A percentile compares a stretch with the other conserved stretches of the same genome.
phyloP scores from a whole-genome alignment of 2,888 invertebrate species.

The Lasius platythorax region DNA sequence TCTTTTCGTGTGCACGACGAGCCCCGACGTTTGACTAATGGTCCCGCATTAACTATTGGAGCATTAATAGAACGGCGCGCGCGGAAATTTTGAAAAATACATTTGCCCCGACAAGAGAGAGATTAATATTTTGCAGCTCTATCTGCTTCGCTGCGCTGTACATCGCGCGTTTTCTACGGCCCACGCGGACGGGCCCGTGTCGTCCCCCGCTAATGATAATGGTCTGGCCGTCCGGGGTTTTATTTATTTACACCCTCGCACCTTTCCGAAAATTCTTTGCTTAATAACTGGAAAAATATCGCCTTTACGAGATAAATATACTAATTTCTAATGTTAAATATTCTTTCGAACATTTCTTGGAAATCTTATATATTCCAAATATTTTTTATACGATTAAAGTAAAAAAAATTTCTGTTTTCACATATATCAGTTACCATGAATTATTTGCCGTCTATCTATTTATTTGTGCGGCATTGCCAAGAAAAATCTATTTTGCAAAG shows the following conservation, averaged over 20 bases:
- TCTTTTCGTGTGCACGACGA: conserved; percentile 84
- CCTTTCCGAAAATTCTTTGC: conserved; percentile 22
- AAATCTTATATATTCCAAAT: background rate
- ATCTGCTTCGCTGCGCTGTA: conserved; percentile 74
- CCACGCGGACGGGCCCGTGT: conserved; percentile 47
- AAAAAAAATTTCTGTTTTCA: background rate
- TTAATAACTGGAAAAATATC: conserved; percentile 22
- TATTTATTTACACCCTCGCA: conserved; percentile 54
- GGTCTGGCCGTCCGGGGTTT: conserved; percentile 65
- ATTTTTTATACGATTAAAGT: background rate
- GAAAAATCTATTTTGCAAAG: background rate
- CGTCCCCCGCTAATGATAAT: conserved; percentile 78
- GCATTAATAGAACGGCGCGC: conserved; percentile 84
- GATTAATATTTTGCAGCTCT: conserved; percentile 84
- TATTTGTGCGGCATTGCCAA: background rate
- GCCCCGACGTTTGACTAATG: conserved; percentile 85
- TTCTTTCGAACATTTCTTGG: background rate
- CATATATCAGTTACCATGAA: background rate
- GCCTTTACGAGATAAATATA: conserved; percentile 27
- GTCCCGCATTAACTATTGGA: conserved; percentile 85
- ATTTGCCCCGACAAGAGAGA: conserved; percentile 82
- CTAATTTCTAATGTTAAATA: background rate
- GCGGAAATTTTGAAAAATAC: conserved; percentile 85
- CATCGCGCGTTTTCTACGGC: conserved; percentile 57
- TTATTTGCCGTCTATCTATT: background rate